Base-by-base conservation (phyloP, 1,140 invertebrate genomes). In the Brachionus plicatilis region DNA sequence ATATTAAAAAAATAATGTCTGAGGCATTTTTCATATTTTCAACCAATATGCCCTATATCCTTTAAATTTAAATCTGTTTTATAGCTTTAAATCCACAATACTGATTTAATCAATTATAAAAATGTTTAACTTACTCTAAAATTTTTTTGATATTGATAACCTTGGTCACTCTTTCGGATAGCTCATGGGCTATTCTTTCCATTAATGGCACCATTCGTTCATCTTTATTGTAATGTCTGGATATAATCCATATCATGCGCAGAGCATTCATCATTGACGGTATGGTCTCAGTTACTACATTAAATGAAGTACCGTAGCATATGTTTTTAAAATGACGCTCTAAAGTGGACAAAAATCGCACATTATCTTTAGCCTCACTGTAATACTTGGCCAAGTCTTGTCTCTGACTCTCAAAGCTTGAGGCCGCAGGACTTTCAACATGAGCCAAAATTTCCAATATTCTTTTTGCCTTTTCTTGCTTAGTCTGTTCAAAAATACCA, bases 301-400 rank as follows among this genome's bases (percentile, higher is more conserved):
- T 90, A 83, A 96, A 94, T 78, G 92, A 92, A 0, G 93, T 91
- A 45, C 92, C 92, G 85, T 93, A 91, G 82, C 92, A 91, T 82
- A 95, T 92, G 84, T 94, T 92, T 92, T 95, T 93, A 85, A 96
- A 93, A 88, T 95, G 93, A 85, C 94, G 91, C 84, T 93, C 91
- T 11, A 96, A 90, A 0, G 94, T 95, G 0, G 92, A 92, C 9
- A 96, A 88, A 89, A 96, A 96, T 85, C 94, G 85, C 4, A 93
- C 91, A 88, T 95, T 96, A 86, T 96, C 94, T 86, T 93, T 93
- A 0, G 95, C 93, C 86, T 94, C 91, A n/a, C 92, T 91, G 85
- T 93, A 94, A 86, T 92, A 90, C 66, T 93, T 92, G 82, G 92
- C 90, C 0, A 95, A 88, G 68, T 93, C 92, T 0, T 90, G 87